phyloP scores from a whole-genome alignment of 2,113 vertebrate genomes.

The Poeciliopsis retropinna region DNA sequence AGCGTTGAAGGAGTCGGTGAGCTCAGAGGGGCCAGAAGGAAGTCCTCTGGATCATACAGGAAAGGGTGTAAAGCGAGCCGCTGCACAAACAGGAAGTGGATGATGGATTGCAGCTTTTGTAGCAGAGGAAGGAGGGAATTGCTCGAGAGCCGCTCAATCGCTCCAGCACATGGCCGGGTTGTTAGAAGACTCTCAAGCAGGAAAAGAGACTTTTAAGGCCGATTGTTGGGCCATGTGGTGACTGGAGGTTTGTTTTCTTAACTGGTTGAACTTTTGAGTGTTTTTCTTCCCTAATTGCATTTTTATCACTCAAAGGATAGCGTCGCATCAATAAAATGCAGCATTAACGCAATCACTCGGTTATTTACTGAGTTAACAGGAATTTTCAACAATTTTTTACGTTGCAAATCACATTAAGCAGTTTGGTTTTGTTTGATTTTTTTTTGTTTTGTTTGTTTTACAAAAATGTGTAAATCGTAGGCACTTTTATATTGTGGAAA shows the following conservation, averaged over 20 bases:
- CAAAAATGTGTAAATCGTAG: too few relatives aligned
- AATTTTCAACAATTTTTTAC: neutral
- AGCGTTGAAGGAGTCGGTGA: slow-evolving; percentile 46
- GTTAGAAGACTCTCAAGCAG: slow-evolving; percentile 37
- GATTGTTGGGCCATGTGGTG: neutral
- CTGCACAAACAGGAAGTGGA: slow-evolving; percentile 67
- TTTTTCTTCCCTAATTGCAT: neutral
- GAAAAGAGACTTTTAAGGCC: slow-evolving; percentile 21
- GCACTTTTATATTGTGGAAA: neutral
- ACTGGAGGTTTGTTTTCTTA: neutral
- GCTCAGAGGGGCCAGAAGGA: slow-evolving; percentile 50
- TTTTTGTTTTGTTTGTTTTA: neutral
- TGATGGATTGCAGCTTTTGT: slow-evolving; percentile 61
- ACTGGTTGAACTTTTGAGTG: neutral
- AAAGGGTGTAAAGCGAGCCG: slow-evolving; percentile 66
- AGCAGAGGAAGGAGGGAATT: slow-evolving; percentile 40
- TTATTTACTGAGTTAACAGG: neutral
- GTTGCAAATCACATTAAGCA: neutral
- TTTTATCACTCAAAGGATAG: neutral
- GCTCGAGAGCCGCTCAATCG: slow-evolving; percentile 38
- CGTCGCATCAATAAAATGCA: neutral
- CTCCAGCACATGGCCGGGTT: slow-evolving; percentile 29
- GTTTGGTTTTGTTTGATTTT: neutral
- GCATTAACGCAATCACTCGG: neutral
- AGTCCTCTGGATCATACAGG: slow-evolving; percentile 63